These are phyloP conservation scores for Hapalemur alaotrensis DNA, from an alignment of 2,797 vertebrate genomes.

Conservation along the genomic window DNA sequence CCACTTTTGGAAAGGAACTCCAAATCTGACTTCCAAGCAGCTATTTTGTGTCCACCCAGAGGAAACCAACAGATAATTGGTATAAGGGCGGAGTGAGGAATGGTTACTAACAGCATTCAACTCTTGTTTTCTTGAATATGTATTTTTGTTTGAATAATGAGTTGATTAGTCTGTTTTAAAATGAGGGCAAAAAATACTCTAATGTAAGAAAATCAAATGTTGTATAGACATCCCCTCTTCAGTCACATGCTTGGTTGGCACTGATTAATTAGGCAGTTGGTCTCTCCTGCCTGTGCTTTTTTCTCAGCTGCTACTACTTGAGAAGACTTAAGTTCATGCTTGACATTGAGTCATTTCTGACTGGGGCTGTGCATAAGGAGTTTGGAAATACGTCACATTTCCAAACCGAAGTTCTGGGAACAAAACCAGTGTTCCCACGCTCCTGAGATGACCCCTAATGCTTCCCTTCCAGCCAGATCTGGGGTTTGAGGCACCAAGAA, in stretches of 20 bases:
- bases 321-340: neutral
- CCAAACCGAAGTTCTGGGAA: neutral
- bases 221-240: neutral
- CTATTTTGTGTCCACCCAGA: slow-evolving; percentile 33
- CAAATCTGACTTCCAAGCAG: slow-evolving; percentile 42
- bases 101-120: neutral
- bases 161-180: slow-evolving; percentile 32
- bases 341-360: neutral
- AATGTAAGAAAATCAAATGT: neutral
- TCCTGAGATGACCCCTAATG: neutral
- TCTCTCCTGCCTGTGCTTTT: neutral
- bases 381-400: slow-evolving; percentile 17
- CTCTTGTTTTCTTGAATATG: neutral
- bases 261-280: neutral
- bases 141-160: slow-evolving; percentile 53
- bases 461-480: slow-evolving; percentile 5
- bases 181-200: neutral
- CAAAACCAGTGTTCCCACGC: neutral
- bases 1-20: slow-evolving; percentile 41
- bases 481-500: neutral
- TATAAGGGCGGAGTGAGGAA: neutral
- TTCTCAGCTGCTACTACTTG: neutral
- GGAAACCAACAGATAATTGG: slow-evolving; percentile 17
- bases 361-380: neutral
- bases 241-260: neutral